Percentiles rank a stretch among this genome's conserved stretches.
phyloP scores from a whole-genome alignment of 2,888 invertebrate species.

The Acrobeloides nanus region DNA sequence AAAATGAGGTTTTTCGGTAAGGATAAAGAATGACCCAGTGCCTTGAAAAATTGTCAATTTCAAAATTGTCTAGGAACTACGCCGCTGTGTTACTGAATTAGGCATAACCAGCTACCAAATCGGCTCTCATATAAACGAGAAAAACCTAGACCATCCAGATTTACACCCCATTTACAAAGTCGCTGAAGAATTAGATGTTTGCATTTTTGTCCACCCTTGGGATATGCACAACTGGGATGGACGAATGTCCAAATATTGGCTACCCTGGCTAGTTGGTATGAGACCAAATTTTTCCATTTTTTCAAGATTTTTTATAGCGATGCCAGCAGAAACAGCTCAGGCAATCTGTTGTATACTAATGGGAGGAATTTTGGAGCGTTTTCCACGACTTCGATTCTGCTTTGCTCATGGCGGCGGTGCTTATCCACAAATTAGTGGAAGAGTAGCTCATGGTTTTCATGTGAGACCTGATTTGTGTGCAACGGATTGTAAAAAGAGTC shows the following conservation, averaged over 20 bases:
- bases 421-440: conserved; percentile 60
- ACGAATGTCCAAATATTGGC: conserved; percentile 59
- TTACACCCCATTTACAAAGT: conserved; percentile 59
- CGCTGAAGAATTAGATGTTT: conserved; percentile 57
- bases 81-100: conserved; percentile 56
- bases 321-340: conserved; percentile 61
- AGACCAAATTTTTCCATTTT: not conserved
- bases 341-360: conserved; percentile 60
- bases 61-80: conserved; percentile 55
- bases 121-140: conserved; percentile 61
- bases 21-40: not conserved
- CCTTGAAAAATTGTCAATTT: not conserved
- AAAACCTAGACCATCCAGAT: conserved; percentile 59
- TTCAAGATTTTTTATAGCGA: conserved; percentile 53
- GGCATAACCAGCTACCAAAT: conserved; percentile 60
- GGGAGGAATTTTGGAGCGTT: conserved; percentile 59
- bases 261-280: conserved; percentile 61
- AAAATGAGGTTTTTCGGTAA: no score
- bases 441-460: conserved; percentile 59
- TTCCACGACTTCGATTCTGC: conserved; percentile 58
- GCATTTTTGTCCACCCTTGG: conserved; percentile 63
- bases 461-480: conserved; percentile 61
- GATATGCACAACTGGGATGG: conserved; percentile 59
- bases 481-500: conserved; percentile 54
- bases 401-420: conserved; percentile 61